Evolutionary conservation across 2,888 invertebrate genomes (phyloP), one percentile per base, ranked within the genome.

Genomic region (Glyphotaelius pellucidus): DNA sequence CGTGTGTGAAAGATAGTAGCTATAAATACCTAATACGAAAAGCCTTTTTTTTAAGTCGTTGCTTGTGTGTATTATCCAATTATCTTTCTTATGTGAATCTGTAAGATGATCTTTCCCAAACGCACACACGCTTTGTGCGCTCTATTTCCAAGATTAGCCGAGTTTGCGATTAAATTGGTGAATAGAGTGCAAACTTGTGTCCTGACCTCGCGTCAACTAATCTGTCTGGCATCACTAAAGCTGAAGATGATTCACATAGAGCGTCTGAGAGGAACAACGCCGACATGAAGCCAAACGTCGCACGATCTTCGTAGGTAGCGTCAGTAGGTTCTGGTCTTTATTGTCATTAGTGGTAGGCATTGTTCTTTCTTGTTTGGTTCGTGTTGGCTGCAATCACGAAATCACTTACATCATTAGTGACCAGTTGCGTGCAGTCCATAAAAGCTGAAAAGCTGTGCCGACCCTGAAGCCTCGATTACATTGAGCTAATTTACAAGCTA

Each of bases 201-300:
- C n/a, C 30, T 89, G 67, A 89, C 88, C 67, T 89, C 88, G 32
- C 30, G 30, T n/a, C 79, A 3, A 80, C 38, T 35, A 25, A 89
- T 89, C 88, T 79, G 88, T 89, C 80, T 89, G 80, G 88, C 67
- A 79, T 79, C 88, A 38, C 79, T 80, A 84, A 35, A 67, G 52
- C 52, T 52, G 31, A 30, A 84, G 47, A 31, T 87, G 87, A 87
- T 52, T 87, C 87, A 87, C 87, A 32, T 15, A 67, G 31, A 38
- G 38, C 47, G 31, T 47, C 31, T 67, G 52, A 0, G 30, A 42
- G 47, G 30, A 25, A 80, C 67, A 25, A 30, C 79, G 88, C 88
- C 67, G 67, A 67, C 67, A 67, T 67, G 25, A 67, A 67, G 67
- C 52, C 52, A 4, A 52, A 7, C 2, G 67, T n/a, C 25, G 67